phyloP scores from a whole-genome alignment of 2,888 invertebrate genomes.

The Sminthurinus aureus region DNA sequence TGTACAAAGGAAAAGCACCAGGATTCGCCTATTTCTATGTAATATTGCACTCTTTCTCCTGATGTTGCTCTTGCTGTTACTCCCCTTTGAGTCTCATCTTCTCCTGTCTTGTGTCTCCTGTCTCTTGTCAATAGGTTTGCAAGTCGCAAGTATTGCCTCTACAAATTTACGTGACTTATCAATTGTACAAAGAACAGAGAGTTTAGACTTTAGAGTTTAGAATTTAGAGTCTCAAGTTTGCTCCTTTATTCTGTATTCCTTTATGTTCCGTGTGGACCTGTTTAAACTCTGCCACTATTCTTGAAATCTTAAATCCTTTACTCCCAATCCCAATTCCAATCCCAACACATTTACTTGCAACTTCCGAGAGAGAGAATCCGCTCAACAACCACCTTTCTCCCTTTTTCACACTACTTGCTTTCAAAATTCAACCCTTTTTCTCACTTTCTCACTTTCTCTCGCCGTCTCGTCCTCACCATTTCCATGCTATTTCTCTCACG shows the following conservation, averaged over 20 bases:
- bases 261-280: no score
- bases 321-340: background rate
- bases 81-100: constrained; percentile 5
- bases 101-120: no score
- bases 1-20: no score
- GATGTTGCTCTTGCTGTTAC: background rate
- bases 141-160: background rate
- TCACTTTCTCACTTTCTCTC: constrained; percentile 16
- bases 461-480: background rate
- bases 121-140: background rate
- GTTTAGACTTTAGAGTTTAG: no score
- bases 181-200: constrained; percentile 29
- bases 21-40: background rate
- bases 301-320: background rate
- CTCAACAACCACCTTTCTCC: background rate
- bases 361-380: background rate
- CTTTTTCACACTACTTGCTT: background rate
- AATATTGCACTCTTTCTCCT: background rate
- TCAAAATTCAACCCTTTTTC: constrained; percentile 15
- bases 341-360: no score
- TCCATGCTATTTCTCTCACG: background rate
- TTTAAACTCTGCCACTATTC: background rate
- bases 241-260: no score
- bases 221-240: no score
- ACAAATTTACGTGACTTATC: constrained; percentile 35